Percentiles rank a stretch among this genome's conserved stretches.
Conservation (phyloP, 2,888 invertebrate species). For the Selenia dentaria region DNA sequence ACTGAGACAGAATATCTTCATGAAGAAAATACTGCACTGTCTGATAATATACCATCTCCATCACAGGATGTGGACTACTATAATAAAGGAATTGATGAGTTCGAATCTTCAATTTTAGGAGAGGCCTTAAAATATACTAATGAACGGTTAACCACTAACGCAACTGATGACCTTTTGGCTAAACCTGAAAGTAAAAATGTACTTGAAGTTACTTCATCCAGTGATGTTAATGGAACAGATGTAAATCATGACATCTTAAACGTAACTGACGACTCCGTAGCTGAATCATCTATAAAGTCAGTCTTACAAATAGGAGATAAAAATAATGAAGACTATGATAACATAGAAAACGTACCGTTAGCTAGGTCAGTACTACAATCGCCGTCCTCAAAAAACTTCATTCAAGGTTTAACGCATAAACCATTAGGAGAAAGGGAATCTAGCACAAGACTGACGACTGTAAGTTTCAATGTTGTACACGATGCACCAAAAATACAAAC, state of each 20-base stretch:
- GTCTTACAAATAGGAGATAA: constrained; percentile 42
- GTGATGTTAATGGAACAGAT: constrained; percentile 51
- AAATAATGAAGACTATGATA: constrained; percentile 44
- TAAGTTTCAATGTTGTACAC: constrained; percentile 73
- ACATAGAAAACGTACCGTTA: constrained; percentile 52
- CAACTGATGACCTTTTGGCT: constrained; percentile 16
- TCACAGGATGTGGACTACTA: constrained; percentile 10
- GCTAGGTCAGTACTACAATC: constrained; percentile 52
- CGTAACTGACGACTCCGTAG: constrained; percentile 51
- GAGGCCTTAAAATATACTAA: constrained; percentile 31
- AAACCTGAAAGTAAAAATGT: constrained; percentile 27
- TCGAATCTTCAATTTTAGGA: constrained; percentile 24
- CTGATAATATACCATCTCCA: constrained; percentile 28
- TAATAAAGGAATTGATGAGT: neutral
- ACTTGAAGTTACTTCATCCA: constrained; percentile 17
- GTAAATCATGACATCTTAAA: constrained; percentile 46
- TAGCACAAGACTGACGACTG: constrained; percentile 63
- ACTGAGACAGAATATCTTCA: constrained; percentile 17
- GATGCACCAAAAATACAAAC: constrained; percentile 49
- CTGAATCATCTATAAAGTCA: constrained; percentile 58
- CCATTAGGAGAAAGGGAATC: constrained; percentile 47
- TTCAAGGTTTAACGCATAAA: constrained; percentile 52
- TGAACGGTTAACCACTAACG: constrained; percentile 16
- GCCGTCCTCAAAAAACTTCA: constrained; percentile 55
- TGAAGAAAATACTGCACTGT: constrained; percentile 13